phyloP scores from a whole-genome alignment of 2,888 invertebrate genomes.

The Drosophila borborema region DNA sequence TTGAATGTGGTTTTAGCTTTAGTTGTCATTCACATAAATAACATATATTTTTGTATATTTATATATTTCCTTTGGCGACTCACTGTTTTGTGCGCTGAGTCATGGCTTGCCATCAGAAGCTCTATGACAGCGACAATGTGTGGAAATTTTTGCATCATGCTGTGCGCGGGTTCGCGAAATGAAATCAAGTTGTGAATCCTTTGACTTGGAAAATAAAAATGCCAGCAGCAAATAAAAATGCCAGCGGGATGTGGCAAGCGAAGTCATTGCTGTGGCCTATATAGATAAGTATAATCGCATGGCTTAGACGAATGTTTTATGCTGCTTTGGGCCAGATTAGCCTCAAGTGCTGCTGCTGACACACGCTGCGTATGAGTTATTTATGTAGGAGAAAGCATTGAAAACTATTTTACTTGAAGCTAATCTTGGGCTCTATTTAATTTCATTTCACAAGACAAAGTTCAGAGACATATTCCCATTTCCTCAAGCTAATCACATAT shows the following conservation, averaged over 20 bases:
- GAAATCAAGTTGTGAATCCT: constrained; percentile 35
- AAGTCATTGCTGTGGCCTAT: constrained; percentile 18
- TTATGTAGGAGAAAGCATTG: constrained; percentile 3
- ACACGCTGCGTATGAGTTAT: constrained; percentile 41
- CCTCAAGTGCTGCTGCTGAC: constrained; percentile 7
- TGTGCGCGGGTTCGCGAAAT: constrained; percentile 22
- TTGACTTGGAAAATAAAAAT: constrained; percentile 33
- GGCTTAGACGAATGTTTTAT: constrained; percentile 45
- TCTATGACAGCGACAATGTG: constrained; percentile 11
- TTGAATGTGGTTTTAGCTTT: not conserved
- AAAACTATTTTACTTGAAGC: not conserved
- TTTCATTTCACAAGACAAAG: not conserved
- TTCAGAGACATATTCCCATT: not conserved
- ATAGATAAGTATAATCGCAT: constrained; percentile 15
- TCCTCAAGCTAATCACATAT: not conserved
- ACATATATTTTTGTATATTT: not conserved
- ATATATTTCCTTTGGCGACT: not conserved
- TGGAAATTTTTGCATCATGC: constrained; percentile 24
- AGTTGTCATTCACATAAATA: not conserved
- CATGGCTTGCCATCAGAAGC: not conserved
- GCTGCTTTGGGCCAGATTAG: constrained; percentile 47
- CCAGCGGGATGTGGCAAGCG: constrained; percentile 38
- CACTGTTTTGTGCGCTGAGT: not conserved
- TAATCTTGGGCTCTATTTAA: not conserved
- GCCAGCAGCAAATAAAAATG: constrained; percentile 44